Base-by-base conservation (phyloP, 2,113 vertebrate genomes). In the Pteronura brasiliensis region DNA sequence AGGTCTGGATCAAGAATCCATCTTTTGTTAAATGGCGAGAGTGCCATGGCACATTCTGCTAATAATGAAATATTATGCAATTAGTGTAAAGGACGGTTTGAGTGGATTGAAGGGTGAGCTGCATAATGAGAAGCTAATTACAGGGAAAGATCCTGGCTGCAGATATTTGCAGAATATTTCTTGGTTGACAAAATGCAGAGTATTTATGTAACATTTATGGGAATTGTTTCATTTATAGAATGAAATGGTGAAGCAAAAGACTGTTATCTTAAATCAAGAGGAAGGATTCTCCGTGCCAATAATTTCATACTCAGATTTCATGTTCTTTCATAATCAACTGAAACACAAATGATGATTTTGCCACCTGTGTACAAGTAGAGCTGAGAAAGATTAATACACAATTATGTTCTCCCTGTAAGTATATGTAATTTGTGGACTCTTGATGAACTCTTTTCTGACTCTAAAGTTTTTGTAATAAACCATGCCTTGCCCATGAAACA, bases 121-220 rank as follows among this genome's bases (percentile, higher is more conserved):
- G 85, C 85, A 97, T 98, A 98, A 99, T 98, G 93, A 98, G 94
- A 98, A 94, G 80, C 92, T 97, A 94, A 98, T 98, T 98, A 98
- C 96, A 98, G 98, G 98, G 85, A 97, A 44, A 88, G 69, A 67
- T 92, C 77, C 94, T 81, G 97, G 89, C 61, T 96, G 44, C 76
- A 92, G 94, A 97, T 96, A 96, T 96, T 96, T 97, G 95, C 87
- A 91, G 92, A 96, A 93, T 81, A 39, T 94, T 98, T 98, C 84
- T 98, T 93, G 97, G 98, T 97, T 98, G 94, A 98, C 80, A 96
- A 95, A 97, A 96, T 92, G 52, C 83, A 96, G 98, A 96, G 88
- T 98, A 98, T 97, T 98, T 98, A 97, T 98, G 95, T 94, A 95
- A 74, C 57, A 96, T 98, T 96, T 98, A 85, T 72, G 69, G 87